Base-by-base conservation (phyloP, 2,797 vertebrate genomes). In the Carapus acus region DNA sequence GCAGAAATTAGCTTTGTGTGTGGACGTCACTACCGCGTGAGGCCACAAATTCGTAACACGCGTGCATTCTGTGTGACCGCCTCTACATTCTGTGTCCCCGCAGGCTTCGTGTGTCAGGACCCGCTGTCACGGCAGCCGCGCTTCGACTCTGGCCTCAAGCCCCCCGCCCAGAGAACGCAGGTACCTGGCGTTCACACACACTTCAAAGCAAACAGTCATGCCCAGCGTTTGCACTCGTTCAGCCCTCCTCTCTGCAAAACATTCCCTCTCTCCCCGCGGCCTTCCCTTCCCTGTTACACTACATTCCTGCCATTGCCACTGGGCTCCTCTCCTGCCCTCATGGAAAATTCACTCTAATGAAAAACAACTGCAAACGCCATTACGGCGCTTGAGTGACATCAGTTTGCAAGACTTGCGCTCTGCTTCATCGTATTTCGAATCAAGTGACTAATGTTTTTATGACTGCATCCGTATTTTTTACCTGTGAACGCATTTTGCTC, bases 101-200 rank as follows among this genome's bases (percentile, higher is more conserved):
- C 62, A 98, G 94, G 94, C 42, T 91, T 96, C 4, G 91, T 96
- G 50, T 96, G 94, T 85, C 92, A 91, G 72, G 89, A 95, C 82
- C 92, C 93, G 58, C 67, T 91, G 59, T 86, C 80, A 47, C 86
- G 84, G 58, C 85, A 84, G 34, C 71, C 67, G 17, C 82, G 77
- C 20, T 49, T 80, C 34, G 91, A 96, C 68, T 54, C 82, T 45
- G 67, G 81, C 61, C 59, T 68, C 53, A 89, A 87, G 79, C 88
- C 78, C 71, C 68, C 80, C 0, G 74, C 80, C 58, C 89, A 87
- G 49, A 93, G 82, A 81, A 24, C 82, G 50, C 92, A 91, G 91
- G 94, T 96, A 86, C 79, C 73, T 64, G 54, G 52, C 43, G 11
- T 44, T 31, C 59, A 38, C 42, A 16, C 18, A 19, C 43, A 31